Base-by-base conservation (phyloP, 2,797 vertebrate species). In the Chaenodraco wilsoni region DNA sequence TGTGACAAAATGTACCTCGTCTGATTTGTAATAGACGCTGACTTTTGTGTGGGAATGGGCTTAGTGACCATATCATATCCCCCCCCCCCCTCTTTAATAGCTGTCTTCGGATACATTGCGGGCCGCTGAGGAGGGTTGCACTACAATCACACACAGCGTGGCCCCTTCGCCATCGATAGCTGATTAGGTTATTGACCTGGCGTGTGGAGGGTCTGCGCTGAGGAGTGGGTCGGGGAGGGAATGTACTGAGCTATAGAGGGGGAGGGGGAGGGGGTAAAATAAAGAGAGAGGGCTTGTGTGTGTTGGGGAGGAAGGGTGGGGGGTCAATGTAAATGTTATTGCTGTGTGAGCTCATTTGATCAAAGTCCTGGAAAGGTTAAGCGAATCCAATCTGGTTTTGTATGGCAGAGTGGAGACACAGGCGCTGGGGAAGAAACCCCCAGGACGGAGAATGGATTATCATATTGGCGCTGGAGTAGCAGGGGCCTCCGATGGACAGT, bases 281-380 rank as follows among this genome's bases (percentile, higher is more conserved):
- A 15, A 60, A 62, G 14, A 61, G 68, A 83, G 63, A 55, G 54
- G 37, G 78, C 48, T 48, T 72, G 77, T 78, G 81, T 83, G 56
- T 64, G 55, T 78, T 77, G 61, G 52, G 69, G 50, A 48, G 61
- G 59, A 56, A 68, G 72, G 59, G 60, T 54, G 84, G 90, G 83
- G 91, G 93, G 94, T 94, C 94, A 95, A 95, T 95, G 94, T 95
- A 95, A 95, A 95, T 95, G 95, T 95, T 95, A 95, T 95, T 95
- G 94, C 93, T 92, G 89, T 94, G 94, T 94, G 94, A 95, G 95
- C 95, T 94, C 93, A 95, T 95, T 95, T 95, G 95, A 95, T 95
- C 95, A 94, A 95, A 95, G 93, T 94, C 91, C 92, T 93, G 91
- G 93, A 95, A 95, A 95, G 94, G 95, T 95, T 95, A 95, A 95